Evolutionary conservation across 2,888 invertebrate genomes (phyloP), one percentile per base, ranked within the genome.

Genomic region (Apomyelois bistriatella): DNA sequence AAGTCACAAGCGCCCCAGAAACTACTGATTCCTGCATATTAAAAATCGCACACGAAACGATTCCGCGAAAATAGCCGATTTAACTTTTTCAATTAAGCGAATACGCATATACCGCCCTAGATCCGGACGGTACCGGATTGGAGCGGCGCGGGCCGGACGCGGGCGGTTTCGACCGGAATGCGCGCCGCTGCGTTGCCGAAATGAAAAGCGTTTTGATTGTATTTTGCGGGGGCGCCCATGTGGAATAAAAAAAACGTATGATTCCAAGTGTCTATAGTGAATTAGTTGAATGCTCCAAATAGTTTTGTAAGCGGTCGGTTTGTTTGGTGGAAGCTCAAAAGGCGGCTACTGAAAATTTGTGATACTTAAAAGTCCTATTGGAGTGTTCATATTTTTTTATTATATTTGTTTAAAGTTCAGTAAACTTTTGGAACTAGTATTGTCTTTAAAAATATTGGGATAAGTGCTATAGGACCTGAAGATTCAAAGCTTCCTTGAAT

Each of bases 31-130:
- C 47, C n/a, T 28, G 36, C 40, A 52, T 46, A 58, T 55, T 68
- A 69, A 72, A 73, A 73, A 73, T 40, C 30, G 16, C 32, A 70
- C 64, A 66, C 58, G 64, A 77, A 74, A 74, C 72, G 76, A 72
- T 78, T 72, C 72, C 69, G 69, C 74, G 74, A 81, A 76, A 85
- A 85, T 80, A 77, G 74, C 65, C 77, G 80, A 82, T 84, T 84
- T 79, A 86, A 87, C 87, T 87, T 85, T 85, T 85, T 83, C 82
- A 83, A 85, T 84, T 82, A 84, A 82, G 71, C 67, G 73, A 65
- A 66, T 75, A 70, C 74, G 68, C 70, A 64, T 76, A 74, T 74
- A 74, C 73, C 61, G 62, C 60, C 54, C 61, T 30, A 58, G 65
- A 53, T 61, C 62, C 64, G 64, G 65, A 60, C 63, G 59, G 63